A percentile compares a stretch with the other conserved stretches of the same genome.
These are phyloP conservation scores for Sebastes trivittatus DNA, from an alignment of 2,797 vertebrate species.

Conservation along the genomic window DNA sequence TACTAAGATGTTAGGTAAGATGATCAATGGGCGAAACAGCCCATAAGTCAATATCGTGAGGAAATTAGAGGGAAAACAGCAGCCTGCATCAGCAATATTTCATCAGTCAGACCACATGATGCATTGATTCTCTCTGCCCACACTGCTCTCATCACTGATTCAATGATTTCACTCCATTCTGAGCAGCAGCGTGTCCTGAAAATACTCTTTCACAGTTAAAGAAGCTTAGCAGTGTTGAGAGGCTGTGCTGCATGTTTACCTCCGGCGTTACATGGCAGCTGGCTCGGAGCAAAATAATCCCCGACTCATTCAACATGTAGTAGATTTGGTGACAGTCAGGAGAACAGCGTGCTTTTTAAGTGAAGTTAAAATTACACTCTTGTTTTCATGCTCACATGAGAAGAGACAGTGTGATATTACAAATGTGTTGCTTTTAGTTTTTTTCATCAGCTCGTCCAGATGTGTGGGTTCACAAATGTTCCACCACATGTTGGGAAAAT, in stretches of 20 bases:
- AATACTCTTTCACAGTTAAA: not conserved
- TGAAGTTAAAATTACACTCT: not conserved
- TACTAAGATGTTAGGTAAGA: not conserved
- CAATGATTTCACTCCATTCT: not conserved
- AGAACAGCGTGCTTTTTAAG: not conserved
- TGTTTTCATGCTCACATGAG: not conserved
- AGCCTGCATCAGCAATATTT: constrained; percentile 2
- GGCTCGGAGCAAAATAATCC: constrained; percentile 7
- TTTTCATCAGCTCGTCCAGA: not conserved
- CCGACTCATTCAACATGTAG: not conserved
- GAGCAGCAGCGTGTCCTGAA: constrained; percentile 1
- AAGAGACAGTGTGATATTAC: not conserved
- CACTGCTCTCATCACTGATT: not conserved
- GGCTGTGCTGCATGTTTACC: constrained; percentile 21
- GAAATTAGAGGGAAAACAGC: not conserved
- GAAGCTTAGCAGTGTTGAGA: not conserved
- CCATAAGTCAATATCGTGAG: not conserved
- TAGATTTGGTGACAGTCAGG: not conserved
- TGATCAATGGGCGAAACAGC: not conserved
- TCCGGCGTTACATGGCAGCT: constrained; percentile 20
- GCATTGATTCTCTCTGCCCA: not conserved
- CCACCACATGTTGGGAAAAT: constrained; percentile 5
- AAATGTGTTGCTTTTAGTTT: not conserved
- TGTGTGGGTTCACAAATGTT: constrained; percentile 2
- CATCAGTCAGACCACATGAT: not conserved